A percentile compares a stretch with the other conserved stretches of the same genome.
Conservation (phyloP, 1,140 invertebrate genomes). For the Bombus balteatus region DNA sequence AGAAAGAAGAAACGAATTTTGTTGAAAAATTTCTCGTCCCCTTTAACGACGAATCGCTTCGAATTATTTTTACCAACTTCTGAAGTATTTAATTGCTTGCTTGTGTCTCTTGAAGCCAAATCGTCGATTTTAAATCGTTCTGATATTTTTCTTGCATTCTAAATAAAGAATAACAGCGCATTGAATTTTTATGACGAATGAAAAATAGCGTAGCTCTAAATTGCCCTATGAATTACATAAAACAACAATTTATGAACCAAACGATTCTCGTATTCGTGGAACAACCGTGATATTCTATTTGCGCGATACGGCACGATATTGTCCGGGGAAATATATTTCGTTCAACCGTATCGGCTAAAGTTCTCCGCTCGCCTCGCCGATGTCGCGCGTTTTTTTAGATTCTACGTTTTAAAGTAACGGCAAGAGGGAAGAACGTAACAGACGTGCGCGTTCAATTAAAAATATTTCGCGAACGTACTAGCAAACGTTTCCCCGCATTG, state of each 20-base stretch:
- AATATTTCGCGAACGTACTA: background rate
- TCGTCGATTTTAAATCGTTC: background rate
- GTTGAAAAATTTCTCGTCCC: too few species aligned
- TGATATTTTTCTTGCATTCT: background rate
- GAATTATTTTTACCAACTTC: too few species aligned
- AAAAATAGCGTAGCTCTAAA: background rate
- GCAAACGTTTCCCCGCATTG: background rate
- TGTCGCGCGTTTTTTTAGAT: background rate
- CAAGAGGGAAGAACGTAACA: background rate
- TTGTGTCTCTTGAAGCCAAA: background rate
- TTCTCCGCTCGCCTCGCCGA: background rate
- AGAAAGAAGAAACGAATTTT: too few species aligned
- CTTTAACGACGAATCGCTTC: too few species aligned
- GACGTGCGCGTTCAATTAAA: background rate
- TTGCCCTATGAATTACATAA: background rate
- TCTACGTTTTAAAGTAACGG: background rate
- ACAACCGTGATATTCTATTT: slow-evolving; percentile 13
- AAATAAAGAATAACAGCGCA: background rate
- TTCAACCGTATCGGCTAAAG: background rate
- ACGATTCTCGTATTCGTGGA: background rate
- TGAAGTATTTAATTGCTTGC: too few species aligned
- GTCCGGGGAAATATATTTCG: slow-evolving; percentile 2
- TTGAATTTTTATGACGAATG: too few species aligned
- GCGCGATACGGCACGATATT: background rate
- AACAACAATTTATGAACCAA: background rate